These are phyloP conservation scores for Hoplodrina blanda DNA, from an alignment of 2,888 invertebrate genomes.

Conservation along the genomic window DNA sequence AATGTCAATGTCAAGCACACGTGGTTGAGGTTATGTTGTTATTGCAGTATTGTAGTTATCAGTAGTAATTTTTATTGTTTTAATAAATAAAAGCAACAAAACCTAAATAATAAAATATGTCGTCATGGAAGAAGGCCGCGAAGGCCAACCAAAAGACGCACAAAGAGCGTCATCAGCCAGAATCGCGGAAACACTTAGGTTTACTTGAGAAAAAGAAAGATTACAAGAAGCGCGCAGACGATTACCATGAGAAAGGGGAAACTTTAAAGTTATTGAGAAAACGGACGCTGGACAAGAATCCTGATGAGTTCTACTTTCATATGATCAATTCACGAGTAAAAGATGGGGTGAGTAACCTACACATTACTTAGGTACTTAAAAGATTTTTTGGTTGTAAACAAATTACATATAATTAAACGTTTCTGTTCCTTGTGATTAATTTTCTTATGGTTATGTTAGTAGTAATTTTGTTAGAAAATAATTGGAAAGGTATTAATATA, in stretches of 20 bases:
- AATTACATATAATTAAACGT: not conserved
- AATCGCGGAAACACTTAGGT: constrained; percentile 94
- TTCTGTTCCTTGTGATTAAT: not conserved
- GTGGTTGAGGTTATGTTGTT: constrained; percentile 30
- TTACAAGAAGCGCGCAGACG: constrained; percentile 94
- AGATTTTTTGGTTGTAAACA: not conserved
- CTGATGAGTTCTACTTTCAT: constrained; percentile 99
- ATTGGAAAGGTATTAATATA: too few relatives aligned
- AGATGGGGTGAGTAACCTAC: constrained; percentile 82
- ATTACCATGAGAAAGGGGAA: constrained; percentile 95
- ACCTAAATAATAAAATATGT: constrained; percentile 90
- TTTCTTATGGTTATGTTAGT: too few relatives aligned
- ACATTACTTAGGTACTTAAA: not conserved
- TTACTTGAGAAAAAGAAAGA: constrained; percentile 97
- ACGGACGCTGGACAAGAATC: constrained; percentile 97
- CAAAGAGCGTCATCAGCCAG: constrained; percentile 96
- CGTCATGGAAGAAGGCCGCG: constrained; percentile 96
- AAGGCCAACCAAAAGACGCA: constrained; percentile 96
- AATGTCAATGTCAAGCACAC: constrained; percentile 26
- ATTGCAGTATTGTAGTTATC: not conserved
- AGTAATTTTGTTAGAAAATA: too few relatives aligned
- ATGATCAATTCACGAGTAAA: constrained; percentile 97
- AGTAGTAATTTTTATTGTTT: constrained; percentile 19
- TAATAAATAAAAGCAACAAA: not conserved
- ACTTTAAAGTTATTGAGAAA: constrained; percentile 95